Percentiles rank a stretch among this genome's conserved stretches.
phyloP scores from a whole-genome alignment of 2,113 vertebrate species.

The Coryphaenoides rupestris region DNA sequence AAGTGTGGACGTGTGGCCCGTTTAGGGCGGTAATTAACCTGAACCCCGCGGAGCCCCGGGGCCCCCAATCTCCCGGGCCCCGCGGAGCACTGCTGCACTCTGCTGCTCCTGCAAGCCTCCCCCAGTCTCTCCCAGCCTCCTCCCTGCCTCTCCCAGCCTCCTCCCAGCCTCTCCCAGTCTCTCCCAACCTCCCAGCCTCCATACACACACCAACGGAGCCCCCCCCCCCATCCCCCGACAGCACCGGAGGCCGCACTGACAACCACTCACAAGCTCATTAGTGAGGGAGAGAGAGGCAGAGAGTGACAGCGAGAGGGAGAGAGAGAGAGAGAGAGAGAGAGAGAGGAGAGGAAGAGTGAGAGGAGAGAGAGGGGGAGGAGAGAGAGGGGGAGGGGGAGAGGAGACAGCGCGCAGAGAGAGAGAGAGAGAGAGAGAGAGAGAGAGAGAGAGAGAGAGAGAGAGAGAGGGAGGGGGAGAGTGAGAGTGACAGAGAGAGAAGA shows the following conservation, averaged over 20 bases:
- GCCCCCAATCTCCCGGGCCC: background rate
- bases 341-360: background rate
- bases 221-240: too few relatives aligned
- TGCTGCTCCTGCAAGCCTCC: slow-evolving; percentile 27
- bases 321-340: background rate
- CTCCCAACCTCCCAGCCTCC: slow-evolving; percentile 29
- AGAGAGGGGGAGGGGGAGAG: slow-evolving; percentile 17
- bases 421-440: slow-evolving; percentile 5
- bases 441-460: background rate
- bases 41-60: slow-evolving; percentile 4
- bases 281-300: slow-evolving; percentile 19
- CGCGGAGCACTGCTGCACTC: background rate
- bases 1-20: background rate
- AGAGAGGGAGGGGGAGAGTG: background rate
- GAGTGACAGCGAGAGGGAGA: background rate
- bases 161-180: too few relatives aligned
- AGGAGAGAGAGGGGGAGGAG: background rate
- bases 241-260: slow-evolving; percentile 40
- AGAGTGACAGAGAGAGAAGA: background rate
- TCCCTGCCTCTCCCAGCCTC: too few relatives aligned
- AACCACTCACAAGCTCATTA: slow-evolving; percentile 57
- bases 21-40: slow-evolving; percentile 44
- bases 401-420: slow-evolving; percentile 32
- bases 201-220: slow-evolving; percentile 35
- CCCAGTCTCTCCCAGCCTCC: too few relatives aligned